Evolutionary conservation across 23 tunicate genomes (phyloP), one percentile per base, ranked within the genome.

Genomic region (Styela clava): DNA sequence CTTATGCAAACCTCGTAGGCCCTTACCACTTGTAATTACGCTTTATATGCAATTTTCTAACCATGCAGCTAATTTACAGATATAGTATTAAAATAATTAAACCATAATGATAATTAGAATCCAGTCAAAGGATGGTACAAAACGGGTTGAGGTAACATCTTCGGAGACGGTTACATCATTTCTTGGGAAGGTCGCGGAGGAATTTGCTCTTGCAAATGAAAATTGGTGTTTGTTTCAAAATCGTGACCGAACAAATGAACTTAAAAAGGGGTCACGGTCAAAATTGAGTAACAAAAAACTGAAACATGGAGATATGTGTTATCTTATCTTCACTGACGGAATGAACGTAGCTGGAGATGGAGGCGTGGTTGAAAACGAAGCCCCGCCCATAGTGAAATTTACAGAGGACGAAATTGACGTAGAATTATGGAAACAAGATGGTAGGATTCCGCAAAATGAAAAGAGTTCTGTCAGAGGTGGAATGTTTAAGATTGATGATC

Each of bases 251-350:
- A 64, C 35, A 62, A 25, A 31, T 2, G 85, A 77, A 69, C 61
- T 92, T 18, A 77, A 77, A 61, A 80, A 74, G 29, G 81, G 74
- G 9, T 31, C 78, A 0, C 79, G 68, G n/a, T 34, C 61, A 61
- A 93, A 78, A 51, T 56, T 93, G 1, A 74, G 70, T n/a, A 37
- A 88, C 1, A 64, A 37, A 24, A 74, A 74, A 29, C 63, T 93
- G 26, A 93, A 93, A n/a, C 98, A 93, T 88, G 98, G 98, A 1
- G 98, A 93, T 35, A 93, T 93, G 89, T 52, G 67, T n/a, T 77
- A 77, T 2, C 68, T 77, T 27, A 16, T 37, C 74, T 44, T 77
- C 23, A 44, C 67, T 12, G 27, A 52, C 24, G 81, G 68, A 12
- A 9, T 24, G n/a, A 51, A 77, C 19, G 69, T 44, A 0, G 20